Conservation (phyloP, 2,888 invertebrate species). For the Sinohyriopsis cumingii region DNA sequence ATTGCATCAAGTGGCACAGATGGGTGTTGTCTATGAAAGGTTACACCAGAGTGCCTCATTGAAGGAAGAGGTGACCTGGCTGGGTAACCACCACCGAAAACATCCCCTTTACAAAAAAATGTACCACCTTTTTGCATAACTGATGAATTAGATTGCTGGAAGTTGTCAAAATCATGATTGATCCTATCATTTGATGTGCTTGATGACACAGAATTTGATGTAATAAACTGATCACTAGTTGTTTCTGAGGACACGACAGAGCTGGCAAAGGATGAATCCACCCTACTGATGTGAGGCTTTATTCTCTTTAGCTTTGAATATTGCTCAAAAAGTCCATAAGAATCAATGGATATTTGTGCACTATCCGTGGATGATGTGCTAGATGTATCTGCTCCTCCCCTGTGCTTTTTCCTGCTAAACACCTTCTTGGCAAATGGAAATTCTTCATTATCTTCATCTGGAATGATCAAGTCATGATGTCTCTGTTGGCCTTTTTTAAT, state of each 20-base stretch:
- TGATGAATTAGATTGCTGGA: too few relatives aligned
- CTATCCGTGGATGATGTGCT: slow-evolving; percentile 19
- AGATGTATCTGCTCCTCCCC: slow-evolving; percentile 10
- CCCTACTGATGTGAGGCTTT: too few relatives aligned
- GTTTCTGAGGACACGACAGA: too few relatives aligned
- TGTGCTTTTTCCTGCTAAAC: slow-evolving; percentile 45
- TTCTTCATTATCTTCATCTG: slow-evolving; percentile 57
- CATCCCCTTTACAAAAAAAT: too few relatives aligned
- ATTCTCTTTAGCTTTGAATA: slow-evolving; percentile 13
- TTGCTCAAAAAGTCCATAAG: slow-evolving; percentile 28
- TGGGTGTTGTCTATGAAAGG: neutral
- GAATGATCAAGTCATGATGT: slow-evolving; percentile 48
- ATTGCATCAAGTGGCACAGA: neutral
- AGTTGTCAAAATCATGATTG: too few relatives aligned
- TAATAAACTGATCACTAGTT: too few relatives aligned
- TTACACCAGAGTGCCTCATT: neutral
- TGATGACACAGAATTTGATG: too few relatives aligned
- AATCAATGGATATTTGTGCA: slow-evolving; percentile 25
- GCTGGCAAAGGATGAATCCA: too few relatives aligned
- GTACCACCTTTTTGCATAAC: too few relatives aligned
- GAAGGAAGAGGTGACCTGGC: neutral
- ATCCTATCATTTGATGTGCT: too few relatives aligned
- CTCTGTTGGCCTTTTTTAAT: slow-evolving; percentile 11
- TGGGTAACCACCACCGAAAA: neutral
- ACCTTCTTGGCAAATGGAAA: slow-evolving; percentile 50